Evolutionary conservation across 2,888 invertebrate species (phyloP), one percentile per base, ranked within the genome.

Genomic region (Trissonchulus sp.): DNA sequence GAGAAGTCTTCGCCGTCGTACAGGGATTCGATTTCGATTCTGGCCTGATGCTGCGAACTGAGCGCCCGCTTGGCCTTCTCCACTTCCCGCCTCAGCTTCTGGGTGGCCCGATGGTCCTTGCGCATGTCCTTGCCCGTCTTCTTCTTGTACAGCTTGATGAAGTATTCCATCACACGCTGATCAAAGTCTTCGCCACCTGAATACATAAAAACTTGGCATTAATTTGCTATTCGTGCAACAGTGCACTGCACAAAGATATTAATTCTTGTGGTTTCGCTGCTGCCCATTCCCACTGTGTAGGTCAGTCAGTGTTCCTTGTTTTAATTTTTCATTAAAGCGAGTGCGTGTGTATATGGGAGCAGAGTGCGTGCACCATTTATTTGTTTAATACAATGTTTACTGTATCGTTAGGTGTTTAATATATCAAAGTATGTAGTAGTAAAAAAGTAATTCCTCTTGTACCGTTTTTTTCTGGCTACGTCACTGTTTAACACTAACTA

Each of bases 1-100:
- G 94, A 93, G 90, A 99, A 99, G 85, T 99, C 98, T 84, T 95
- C 94, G 82, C 96, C 95, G 85, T 98, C 97, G 82, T 91, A 95
- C 90, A 99, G 93, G 63, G 95, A 94, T 87, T 99, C 98, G 82
- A 99, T 96, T 88, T 99, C 99, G 84, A 99, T 94, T 86, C 93
- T 91, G 82, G 95, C 94, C 78, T 85, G 84, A 87, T 96, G 95
- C 86, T 97, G 97, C 83, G 93, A 91, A 75, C 96, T 96, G 81
- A 99, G 89, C 36, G 94, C 94, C 68, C 85, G 81, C 80, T 85
- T 85, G 36, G 85, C 85, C 80, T 85, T 86, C 79, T 85, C 85
- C 68, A 85, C 84, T 78, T 85, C 85, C 77, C 85, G 82, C 74
- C 85, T 82, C 68, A 85, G 80, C 79, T 85, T 85, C 80, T 85